Conservation (phyloP, 2,888 invertebrate genomes). For the Teleiodes luculella region DNA sequence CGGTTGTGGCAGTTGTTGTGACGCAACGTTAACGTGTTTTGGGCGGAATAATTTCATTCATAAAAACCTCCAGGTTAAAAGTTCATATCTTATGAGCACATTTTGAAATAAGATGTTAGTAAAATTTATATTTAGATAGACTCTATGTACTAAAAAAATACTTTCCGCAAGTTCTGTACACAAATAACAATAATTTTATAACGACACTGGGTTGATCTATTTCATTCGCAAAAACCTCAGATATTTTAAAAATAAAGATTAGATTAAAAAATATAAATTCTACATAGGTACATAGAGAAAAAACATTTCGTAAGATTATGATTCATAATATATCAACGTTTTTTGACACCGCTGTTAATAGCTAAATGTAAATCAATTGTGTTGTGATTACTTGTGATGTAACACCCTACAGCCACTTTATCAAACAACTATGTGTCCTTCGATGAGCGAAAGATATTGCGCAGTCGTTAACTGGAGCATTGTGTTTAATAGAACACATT, state of each 20-base stretch:
- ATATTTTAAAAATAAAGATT: too few relatives aligned
- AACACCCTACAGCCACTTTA: conserved; percentile 1
- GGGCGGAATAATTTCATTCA: conserved; percentile 55
- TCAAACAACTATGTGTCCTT: conserved; percentile 10
- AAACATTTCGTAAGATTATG: neutral
- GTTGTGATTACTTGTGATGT: conserved; percentile 15
- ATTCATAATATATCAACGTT: neutral
- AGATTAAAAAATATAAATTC: too few relatives aligned
- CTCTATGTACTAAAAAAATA: too few relatives aligned
- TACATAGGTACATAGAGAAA: neutral
- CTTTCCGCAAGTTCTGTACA: too few relatives aligned
- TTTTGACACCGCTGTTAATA: conserved; percentile 13
- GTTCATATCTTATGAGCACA: conserved; percentile 24
- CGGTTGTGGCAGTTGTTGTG: conserved; percentile 41
- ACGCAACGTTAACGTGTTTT: conserved; percentile 66
- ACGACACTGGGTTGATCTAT: too few relatives aligned
- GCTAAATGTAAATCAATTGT: conserved; percentile 16
- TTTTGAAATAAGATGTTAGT: neutral
- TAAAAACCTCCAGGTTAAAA: conserved; percentile 43
- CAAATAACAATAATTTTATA: too few relatives aligned
- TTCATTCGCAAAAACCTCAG: too few relatives aligned
- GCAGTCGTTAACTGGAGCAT: conserved; percentile 28
- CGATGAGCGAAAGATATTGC: conserved; percentile 30
- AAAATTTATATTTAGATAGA: neutral
- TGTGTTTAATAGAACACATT: conserved; percentile 36